These are phyloP conservation scores for Xenopus laevis DNA, from an alignment of 2,113 vertebrate genomes.

Conservation along the genomic window DNA sequence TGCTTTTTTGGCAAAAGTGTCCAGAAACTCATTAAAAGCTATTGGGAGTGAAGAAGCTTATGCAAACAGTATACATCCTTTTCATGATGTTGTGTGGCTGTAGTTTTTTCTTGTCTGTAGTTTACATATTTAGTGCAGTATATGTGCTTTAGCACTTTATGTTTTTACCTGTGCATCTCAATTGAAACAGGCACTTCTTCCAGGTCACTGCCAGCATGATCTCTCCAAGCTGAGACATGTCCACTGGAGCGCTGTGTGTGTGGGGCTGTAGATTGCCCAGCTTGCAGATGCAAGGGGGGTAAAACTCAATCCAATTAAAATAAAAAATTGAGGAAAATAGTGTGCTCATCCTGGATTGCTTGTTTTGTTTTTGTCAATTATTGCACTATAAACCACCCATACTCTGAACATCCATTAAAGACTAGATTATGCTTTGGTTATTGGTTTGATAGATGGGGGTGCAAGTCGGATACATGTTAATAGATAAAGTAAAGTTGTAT, in stretches of 20 bases:
- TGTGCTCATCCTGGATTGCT: not conserved
- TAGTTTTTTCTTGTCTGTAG: not conserved
- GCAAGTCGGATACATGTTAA: not conserved
- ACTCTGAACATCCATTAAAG: slow-evolving; percentile 14
- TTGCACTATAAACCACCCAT: slow-evolving; percentile 17
- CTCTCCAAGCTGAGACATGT: slow-evolving; percentile 32
- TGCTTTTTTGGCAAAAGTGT: not conserved
- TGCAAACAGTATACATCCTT: not conserved
- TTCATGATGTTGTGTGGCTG: not conserved
- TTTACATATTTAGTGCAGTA: not conserved
- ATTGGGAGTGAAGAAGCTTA: not conserved
- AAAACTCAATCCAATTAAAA: not conserved
- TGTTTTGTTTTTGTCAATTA: slow-evolving; percentile 32
- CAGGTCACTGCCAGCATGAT: slow-evolving; percentile 37
- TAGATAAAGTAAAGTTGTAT: not conserved
- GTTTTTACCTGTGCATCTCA: slow-evolving; percentile 21
- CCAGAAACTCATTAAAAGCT: not conserved
- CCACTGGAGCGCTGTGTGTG: slow-evolving; percentile 17
- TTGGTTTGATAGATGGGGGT: not conserved
- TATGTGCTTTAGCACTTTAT: not conserved
- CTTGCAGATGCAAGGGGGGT: not conserved
- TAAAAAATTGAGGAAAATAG: not conserved
- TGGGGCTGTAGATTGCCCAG: not conserved
- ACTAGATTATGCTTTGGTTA: slow-evolving; percentile 4
- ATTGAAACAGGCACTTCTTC: slow-evolving; percentile 37